Evolutionary conservation across 2,797 vertebrate genomes (phyloP).

Genomic region (Centropyge bicolor): DNA sequence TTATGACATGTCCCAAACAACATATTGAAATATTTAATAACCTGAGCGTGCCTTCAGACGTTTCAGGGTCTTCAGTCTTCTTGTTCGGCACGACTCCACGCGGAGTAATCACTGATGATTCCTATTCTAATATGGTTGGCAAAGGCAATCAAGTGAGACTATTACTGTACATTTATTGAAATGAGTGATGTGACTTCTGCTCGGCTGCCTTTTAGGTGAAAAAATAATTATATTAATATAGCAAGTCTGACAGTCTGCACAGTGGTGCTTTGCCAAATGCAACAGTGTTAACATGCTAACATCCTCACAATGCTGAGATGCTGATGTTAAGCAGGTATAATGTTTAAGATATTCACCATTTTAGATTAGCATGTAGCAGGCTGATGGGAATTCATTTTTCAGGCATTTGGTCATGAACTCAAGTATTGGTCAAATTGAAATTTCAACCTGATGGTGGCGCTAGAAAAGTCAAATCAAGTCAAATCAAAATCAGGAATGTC

Average conservation of each 20-base stretch:
- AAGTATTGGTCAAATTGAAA: neutral
- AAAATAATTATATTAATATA: neutral
- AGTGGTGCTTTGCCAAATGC: neutral
- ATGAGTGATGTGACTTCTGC: neutral
- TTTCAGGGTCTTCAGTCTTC: neutral
- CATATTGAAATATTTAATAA: constrained; percentile 50
- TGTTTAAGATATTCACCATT: neutral
- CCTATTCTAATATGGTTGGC: constrained; percentile 3
- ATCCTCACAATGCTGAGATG: neutral
- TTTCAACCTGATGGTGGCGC: too few species aligned
- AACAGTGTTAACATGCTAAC: too few species aligned
- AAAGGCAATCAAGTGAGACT: constrained; percentile 11
- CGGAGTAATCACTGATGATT: neutral
- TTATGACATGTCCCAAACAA: constrained; percentile 24
- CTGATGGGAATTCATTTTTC: neutral
- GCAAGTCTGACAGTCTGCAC: too few species aligned
- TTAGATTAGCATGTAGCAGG: neutral
- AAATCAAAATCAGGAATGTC: too few species aligned
- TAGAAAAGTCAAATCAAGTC: too few species aligned
- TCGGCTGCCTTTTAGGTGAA: neutral
- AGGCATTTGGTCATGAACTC: neutral
- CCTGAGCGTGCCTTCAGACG: neutral
- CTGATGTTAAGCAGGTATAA: neutral
- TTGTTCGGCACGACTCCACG: neutral
- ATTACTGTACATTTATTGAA: constrained; percentile 1